Percentiles rank a stretch among this genome's conserved stretches.
These are phyloP conservation scores for Tinea trinotella DNA, from an alignment of 2,888 invertebrate species.

Conservation along the genomic window DNA sequence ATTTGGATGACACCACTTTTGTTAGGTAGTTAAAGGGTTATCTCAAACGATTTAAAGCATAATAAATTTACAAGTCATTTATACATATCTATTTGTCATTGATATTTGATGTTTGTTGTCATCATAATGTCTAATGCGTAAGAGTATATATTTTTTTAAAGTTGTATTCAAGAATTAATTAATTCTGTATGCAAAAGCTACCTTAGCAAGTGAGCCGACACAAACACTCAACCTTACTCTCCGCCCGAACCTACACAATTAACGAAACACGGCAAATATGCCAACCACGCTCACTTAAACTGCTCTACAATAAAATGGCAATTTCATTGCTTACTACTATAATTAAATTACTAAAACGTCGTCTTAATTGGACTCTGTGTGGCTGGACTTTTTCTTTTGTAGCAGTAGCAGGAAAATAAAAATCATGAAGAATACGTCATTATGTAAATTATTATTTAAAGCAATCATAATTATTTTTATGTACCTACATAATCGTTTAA, in stretches of 20 bases:
- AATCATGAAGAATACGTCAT: not conserved
- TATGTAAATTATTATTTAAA: too few species aligned
- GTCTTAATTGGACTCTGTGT: constrained; percentile 42
- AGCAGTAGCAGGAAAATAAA: not conserved
- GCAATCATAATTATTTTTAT: too few species aligned
- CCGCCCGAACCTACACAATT: not conserved
- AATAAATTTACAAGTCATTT: not conserved
- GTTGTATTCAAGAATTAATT: not conserved
- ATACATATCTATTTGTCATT: too few species aligned
- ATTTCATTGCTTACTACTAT: constrained; percentile 51
- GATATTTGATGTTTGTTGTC: too few species aligned
- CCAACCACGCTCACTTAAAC: constrained; percentile 41
- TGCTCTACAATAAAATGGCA: constrained; percentile 53
- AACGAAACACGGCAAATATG: constrained; percentile 43
- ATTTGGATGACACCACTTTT: constrained; percentile 46
- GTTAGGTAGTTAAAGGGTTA: not conserved
- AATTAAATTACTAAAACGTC: constrained; percentile 51
- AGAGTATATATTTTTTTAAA: too few species aligned
- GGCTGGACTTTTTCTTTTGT: constrained; percentile 21
- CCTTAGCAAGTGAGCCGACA: not conserved
- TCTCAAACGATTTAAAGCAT: not conserved
- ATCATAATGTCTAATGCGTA: too few species aligned
- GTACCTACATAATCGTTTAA: too few species aligned
- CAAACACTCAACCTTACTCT: not conserved
- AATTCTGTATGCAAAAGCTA: not conserved